Percentiles rank a stretch among this genome's conserved stretches.
phyloP scores from a whole-genome alignment of 2,797 vertebrate species.

The Darevskia mixta region DNA sequence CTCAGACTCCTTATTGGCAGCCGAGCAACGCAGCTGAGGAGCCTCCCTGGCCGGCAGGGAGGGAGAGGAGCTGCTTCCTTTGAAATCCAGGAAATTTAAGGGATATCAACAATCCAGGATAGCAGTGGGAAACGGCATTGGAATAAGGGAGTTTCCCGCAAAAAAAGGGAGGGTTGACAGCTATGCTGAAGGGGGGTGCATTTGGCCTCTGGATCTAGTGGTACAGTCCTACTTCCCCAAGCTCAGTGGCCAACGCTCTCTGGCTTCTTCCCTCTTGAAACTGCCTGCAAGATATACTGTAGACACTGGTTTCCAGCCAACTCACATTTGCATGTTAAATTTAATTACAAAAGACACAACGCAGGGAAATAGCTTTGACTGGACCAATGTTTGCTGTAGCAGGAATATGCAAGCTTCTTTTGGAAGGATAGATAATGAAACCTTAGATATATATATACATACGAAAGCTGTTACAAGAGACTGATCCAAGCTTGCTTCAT shows the following conservation, averaged over 20 bases:
- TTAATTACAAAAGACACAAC: neutral
- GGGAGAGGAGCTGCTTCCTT: no score
- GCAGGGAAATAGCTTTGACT: neutral
- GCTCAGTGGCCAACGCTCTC: neutral
- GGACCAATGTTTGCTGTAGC: neutral
- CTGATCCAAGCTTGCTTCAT: neutral
- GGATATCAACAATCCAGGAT: no score
- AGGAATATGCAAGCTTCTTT: neutral
- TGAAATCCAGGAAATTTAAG: no score
- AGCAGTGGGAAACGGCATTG: no score
- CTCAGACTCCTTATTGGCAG: no score
- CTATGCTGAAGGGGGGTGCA: neutral
- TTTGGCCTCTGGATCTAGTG: neutral
- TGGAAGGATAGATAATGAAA: neutral
- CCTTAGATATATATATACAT: neutral
- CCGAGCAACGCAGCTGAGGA: no score
- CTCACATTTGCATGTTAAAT: neutral
- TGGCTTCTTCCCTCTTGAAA: neutral
- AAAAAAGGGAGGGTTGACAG: no score
- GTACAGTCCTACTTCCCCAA: neutral
- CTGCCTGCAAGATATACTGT: neutral
- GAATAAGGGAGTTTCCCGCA: no score
- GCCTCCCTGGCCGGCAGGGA: no score
- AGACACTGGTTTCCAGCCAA: neutral
- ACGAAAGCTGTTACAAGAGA: constrained; percentile 1